Base-by-base conservation (phyloP, 2,113 vertebrate genomes). In the Xyrauchen texanus region DNA sequence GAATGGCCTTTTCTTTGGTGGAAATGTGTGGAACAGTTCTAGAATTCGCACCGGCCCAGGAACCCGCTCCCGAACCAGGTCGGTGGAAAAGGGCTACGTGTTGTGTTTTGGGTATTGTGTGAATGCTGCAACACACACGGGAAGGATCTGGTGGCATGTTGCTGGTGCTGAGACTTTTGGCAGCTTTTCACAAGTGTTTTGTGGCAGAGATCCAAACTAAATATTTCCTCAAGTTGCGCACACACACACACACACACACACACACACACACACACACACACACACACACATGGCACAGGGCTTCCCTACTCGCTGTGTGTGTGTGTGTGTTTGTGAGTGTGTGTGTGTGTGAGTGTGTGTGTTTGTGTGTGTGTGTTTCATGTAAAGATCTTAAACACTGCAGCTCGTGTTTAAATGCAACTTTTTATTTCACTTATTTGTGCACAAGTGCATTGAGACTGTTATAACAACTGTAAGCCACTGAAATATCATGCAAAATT, bases 181-280 rank as follows among this genome's bases (percentile, higher is more conserved):
- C 21, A 34, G 21, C 21, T 34, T 34, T 34, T 34, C 21, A 34
- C 21, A 34, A 34, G 89, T 89, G 90, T 91, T 92, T 88, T 81
- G 91, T 98, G 97, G 96, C 94, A 46, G 83, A 76, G 81, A 0
- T 95, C 95, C 96, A 97, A 96, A 90, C 92, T 91, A 95, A 95
- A 95, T 93, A 94, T 93, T 94, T 96, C 94, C 93, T 91, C 92
- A 86, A 91, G 91, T 93, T 93, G 91, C 21, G 21, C 21, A 34
- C 21, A 34, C 21, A 34, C 21, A 34, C 1, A 34, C 21, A 34
- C 21, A 34, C 21, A 34, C 21, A 34, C 21, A 34, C 21, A 34
- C 92, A 88, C 89, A 85, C 89, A 89, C 86, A 88, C 83, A 34
- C 1, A 34, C 21, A 34, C 21, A 34, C 21, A 34, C 21, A 34